These are phyloP conservation scores for Poeciliopsis infans DNA, from an alignment of 2,797 vertebrate genomes.

Conservation along the genomic window DNA sequence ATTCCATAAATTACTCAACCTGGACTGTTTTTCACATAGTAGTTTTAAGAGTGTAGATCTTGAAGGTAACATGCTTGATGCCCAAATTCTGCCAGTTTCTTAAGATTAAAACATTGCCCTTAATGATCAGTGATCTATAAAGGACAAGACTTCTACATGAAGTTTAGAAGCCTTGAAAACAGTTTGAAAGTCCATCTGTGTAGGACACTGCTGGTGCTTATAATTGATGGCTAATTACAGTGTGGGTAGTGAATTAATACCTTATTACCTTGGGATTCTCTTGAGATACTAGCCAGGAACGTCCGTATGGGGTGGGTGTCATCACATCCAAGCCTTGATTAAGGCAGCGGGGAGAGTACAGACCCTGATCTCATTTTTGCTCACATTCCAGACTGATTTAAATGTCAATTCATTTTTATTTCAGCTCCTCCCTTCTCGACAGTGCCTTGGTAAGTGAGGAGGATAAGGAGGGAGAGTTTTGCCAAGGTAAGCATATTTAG, in stretches of 20 bases:
- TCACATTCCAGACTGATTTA: slow-evolving; percentile 74
- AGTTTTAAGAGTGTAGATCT: not conserved
- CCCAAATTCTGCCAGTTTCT: not conserved
- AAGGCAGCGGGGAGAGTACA: slow-evolving; percentile 64
- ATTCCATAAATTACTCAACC: not conserved
- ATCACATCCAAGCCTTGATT: slow-evolving; percentile 77
- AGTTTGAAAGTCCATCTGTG: slow-evolving; percentile 35
- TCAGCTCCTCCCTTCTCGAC: slow-evolving; percentile 63
- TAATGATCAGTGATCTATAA: slow-evolving; percentile 6
- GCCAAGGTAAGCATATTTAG: slow-evolving; percentile 83
- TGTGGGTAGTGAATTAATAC: slow-evolving; percentile 66
- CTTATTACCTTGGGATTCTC: slow-evolving; percentile 66
- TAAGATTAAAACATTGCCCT: slow-evolving; percentile 9
- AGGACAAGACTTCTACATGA: slow-evolving; percentile 2
- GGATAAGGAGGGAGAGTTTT: slow-evolving; percentile 58
- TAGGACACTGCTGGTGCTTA: slow-evolving; percentile 57
- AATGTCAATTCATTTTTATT: slow-evolving; percentile 81
- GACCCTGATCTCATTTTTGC: slow-evolving; percentile 77
- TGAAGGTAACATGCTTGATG: not conserved
- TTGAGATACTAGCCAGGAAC: slow-evolving; percentile 45
- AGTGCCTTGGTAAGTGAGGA: slow-evolving; percentile 56
- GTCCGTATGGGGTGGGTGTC: slow-evolving; percentile 57
- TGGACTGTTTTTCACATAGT: not conserved
- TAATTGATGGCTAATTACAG: slow-evolving; percentile 73
- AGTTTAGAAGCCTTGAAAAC: slow-evolving; percentile 22